Conservation (phyloP, 1,140 invertebrate species). For the Neodiprion lecontei region DNA sequence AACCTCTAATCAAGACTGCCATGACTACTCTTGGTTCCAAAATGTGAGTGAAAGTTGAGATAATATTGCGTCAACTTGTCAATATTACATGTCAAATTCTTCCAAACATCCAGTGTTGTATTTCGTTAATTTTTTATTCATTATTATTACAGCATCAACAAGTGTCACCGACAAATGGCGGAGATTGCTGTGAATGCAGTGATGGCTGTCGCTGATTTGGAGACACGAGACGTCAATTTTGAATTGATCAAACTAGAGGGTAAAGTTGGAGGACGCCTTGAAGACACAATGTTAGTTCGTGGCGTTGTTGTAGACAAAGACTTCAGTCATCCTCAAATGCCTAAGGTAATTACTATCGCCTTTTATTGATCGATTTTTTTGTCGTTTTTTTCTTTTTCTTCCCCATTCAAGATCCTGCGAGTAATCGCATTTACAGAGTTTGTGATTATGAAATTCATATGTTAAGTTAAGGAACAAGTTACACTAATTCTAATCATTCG, state of each 20-base stretch:
- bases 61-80: background rate
- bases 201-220: too few species aligned
- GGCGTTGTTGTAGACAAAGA: slow-evolving; percentile 99
- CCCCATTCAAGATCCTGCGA: background rate
- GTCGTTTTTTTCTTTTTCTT: background rate
- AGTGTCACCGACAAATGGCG: too few species aligned
- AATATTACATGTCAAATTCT: background rate
- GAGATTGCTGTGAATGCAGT: too few species aligned
- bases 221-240: too few species aligned
- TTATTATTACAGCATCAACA: slow-evolving; percentile 69
- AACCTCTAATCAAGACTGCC: slow-evolving; percentile 92
- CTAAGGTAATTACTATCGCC: slow-evolving; percentile 73
- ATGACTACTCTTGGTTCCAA: slow-evolving; percentile 99
- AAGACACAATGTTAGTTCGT: slow-evolving; percentile 96
- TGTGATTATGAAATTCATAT: too few species aligned
- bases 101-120: background rate
- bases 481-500: too few species aligned
- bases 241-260: slow-evolving; percentile 64
- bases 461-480: too few species aligned
- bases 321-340: slow-evolving; percentile 99
- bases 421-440: too few species aligned
- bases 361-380: background rate
- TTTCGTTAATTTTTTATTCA: background rate
- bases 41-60: slow-evolving; percentile 70
- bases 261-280: slow-evolving; percentile 96